Evolutionary conservation across 53 echinoderm and acorn worm species (phyloP), one percentile per base, ranked within the genome.

Genomic region (Paelopatides confundens): DNA sequence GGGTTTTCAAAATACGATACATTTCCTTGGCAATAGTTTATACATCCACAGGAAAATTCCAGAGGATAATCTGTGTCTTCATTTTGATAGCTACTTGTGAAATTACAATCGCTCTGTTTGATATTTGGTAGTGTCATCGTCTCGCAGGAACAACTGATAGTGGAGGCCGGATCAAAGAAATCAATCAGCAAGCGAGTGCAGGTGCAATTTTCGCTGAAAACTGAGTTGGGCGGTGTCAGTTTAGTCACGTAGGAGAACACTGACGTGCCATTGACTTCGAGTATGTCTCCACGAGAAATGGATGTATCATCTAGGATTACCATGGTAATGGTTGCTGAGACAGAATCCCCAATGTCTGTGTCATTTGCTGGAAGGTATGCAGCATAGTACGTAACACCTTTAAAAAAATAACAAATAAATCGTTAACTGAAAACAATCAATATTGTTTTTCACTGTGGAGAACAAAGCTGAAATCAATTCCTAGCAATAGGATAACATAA

Each of bases 201-300:
- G 40, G 94, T 92, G 85, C 94, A 94, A 48, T 94, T 94, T 70
- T 94, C 94, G 13, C 66, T 65, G 86, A 69, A 87, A 47, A 89
- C 64, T 32, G 87, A 82, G 37, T 77, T 86, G 1, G 94, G 92
- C 9, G 94, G 89, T 17, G 67, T 36, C 18, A 92, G 94, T 76
- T 78, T 77, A 31, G 66, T 87, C n/a, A 89, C 63, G 37, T 94
- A 94, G 31, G 89, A 89, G 77, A 94, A 94, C 21, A 77, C 66
- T 13, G 94, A 94, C 3, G 92, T 92, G 10, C 86, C 85, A 48
- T 94, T 94, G 3, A 92, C 26, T 4, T 53, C 39, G 28, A 94
- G 85, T 15, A 77, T 26, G 33, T 86, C 86, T 23, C 90, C 90
- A 36, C 94, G 89, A 31, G 35, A 50, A 10, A 92, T 35, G 21